A percentile compares a stretch with the other conserved stretches of the same genome.
phyloP scores from a whole-genome alignment of 1,140 invertebrate species.

The Pseudomyrmex concolor region DNA sequence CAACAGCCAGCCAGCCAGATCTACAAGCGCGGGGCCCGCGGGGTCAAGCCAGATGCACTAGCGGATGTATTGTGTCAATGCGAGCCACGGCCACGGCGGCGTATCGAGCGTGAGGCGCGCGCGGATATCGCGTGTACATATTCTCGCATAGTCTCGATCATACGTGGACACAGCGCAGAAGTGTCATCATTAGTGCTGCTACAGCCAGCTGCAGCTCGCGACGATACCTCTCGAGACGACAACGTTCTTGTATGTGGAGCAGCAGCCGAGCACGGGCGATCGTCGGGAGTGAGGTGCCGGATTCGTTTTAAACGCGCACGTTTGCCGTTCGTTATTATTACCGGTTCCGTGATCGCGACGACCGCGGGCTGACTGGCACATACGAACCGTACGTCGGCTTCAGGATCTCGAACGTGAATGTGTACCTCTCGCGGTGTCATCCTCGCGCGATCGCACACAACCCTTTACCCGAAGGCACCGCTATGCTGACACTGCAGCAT shows the following conservation, averaged over 20 bases:
- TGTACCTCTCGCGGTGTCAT: slow-evolving; percentile 38
- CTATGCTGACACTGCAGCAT: slow-evolving; percentile 73
- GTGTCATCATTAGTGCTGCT: slow-evolving; percentile 16
- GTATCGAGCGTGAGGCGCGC: slow-evolving; percentile 53
- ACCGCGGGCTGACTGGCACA: neutral
- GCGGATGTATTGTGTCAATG: slow-evolving; percentile 80
- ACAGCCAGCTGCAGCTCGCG: too few species aligned
- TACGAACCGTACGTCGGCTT: neutral
- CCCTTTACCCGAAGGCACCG: slow-evolving; percentile 59
- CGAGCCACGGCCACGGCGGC: slow-evolving; percentile 50
- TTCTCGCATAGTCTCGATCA: neutral
- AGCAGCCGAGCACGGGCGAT: too few species aligned
- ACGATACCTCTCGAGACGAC: too few species aligned
- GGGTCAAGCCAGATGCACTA: slow-evolving; percentile 66
- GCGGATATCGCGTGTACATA: slow-evolving; percentile 39
- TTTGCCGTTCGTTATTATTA: neutral
- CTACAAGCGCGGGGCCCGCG: slow-evolving; percentile 63
- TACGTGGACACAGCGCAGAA: neutral
- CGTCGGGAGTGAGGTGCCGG: slow-evolving; percentile 22
- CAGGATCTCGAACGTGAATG: slow-evolving; percentile 44
- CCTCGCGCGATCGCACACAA: slow-evolving; percentile 66
- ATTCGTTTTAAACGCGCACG: slow-evolving; percentile 17
- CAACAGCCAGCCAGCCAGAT: neutral
- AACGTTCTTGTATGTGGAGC: too few species aligned
- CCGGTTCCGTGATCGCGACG: neutral